phyloP scores from a whole-genome alignment of 2,797 vertebrate genomes.

The Hemibagrus guttatus region DNA sequence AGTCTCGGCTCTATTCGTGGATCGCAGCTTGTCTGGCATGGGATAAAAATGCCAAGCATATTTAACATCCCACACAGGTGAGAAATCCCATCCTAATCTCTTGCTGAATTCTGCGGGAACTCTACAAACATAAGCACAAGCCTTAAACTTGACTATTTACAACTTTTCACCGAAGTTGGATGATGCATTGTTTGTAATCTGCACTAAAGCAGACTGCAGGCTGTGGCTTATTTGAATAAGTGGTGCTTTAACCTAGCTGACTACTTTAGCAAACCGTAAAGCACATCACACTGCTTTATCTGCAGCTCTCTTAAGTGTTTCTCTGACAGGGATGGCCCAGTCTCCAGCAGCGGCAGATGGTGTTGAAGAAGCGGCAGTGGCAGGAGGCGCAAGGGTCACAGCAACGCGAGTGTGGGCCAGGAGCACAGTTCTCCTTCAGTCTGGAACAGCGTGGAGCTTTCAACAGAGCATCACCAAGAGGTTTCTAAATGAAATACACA shows the following conservation, averaged over 20 bases:
- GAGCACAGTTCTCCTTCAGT: slow-evolving; percentile 82
- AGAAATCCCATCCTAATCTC: background rate
- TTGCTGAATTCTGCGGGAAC: background rate
- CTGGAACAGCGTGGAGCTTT: slow-evolving; percentile 77
- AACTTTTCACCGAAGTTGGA: background rate
- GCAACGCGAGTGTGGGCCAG: slow-evolving; percentile 78
- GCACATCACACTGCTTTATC: background rate
- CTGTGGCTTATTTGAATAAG: background rate
- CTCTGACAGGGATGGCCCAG: slow-evolving; percentile 71
- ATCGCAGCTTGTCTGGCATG: background rate
- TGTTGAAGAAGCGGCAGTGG: slow-evolving; percentile 92
- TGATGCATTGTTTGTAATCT: background rate
- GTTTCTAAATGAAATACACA: slow-evolving; percentile 50
- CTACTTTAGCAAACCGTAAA: background rate
- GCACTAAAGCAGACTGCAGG: background rate
- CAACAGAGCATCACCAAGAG: slow-evolving; percentile 10
- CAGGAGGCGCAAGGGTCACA: slow-evolving; percentile 89
- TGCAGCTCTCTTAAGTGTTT: slow-evolving; percentile 32
- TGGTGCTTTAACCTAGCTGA: background rate
- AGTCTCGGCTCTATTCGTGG: background rate
- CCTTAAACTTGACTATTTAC: background rate
- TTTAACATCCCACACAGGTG: background rate
- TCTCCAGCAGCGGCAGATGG: slow-evolving; percentile 87
- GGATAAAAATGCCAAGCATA: background rate
- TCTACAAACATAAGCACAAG: background rate